Evolutionary conservation across 2,797 vertebrate genomes (phyloP).

Genomic region (Neomorphus geoffroyi): DNA sequence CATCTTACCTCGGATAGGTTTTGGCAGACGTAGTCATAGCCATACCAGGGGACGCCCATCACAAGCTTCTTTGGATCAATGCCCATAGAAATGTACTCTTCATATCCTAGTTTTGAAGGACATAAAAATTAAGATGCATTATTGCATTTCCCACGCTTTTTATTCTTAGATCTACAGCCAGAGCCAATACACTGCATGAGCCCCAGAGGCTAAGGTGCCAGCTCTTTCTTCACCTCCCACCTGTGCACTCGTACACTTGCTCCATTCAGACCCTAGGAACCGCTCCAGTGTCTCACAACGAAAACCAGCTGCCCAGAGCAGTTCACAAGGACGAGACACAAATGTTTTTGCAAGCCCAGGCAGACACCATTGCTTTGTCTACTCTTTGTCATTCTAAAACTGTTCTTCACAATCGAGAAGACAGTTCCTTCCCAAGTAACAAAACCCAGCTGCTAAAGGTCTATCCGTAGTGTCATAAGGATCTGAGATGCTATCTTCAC

Average conservation of each 20-base stretch:
- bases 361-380: not conserved
- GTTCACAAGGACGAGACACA: not conserved
- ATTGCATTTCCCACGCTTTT: not conserved
- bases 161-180: not conserved
- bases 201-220: not conserved
- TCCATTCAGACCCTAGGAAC: not conserved
- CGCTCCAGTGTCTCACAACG: not conserved
- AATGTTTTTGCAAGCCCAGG: not conserved
- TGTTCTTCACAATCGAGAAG: fast-evolving
- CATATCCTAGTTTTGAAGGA: conserved; percentile 81
- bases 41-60: conserved; percentile 98
- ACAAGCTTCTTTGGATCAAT: conserved; percentile 89
- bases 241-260: not conserved
- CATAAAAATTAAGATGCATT: conserved; percentile 30
- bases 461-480: not conserved
- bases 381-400: not conserved
- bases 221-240: not conserved
- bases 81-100: conserved; percentile 84
- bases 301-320: not conserved
- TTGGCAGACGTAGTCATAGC: conserved; percentile 92
- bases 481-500: not conserved
- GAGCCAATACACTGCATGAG: not conserved
- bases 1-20: conserved; percentile 82
- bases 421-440: not conserved
- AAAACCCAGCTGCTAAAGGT: not conserved